phyloP scores from a whole-genome alignment of 2,113 vertebrate genomes.

The Scopus umbretta region DNA sequence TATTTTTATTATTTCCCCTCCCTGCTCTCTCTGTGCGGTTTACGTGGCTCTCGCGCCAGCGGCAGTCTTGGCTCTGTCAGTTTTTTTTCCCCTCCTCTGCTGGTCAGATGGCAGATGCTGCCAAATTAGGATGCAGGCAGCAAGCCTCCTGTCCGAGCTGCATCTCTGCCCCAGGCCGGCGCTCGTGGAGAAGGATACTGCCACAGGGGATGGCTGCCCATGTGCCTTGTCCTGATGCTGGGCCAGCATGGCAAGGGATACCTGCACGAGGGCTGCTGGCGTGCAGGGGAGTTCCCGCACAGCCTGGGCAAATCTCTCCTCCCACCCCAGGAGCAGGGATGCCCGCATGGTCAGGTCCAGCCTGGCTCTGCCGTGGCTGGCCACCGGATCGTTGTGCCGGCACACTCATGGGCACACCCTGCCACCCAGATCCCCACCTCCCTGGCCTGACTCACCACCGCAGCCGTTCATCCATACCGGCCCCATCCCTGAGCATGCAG shows the following conservation, averaged over 20 bases:
- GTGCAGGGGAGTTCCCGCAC: neutral
- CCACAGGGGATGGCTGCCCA: neutral
- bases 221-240: neutral
- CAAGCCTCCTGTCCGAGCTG: neutral
- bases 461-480: neutral
- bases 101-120: constrained; percentile 12
- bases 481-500: neutral
- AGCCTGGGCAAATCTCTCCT: neutral
- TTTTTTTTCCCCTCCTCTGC: neutral
- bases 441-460: neutral
- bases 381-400: neutral
- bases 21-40: neutral
- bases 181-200: neutral
- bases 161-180: neutral
- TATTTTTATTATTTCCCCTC: constrained; percentile 30
- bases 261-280: neutral
- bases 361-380: neutral
- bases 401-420: neutral
- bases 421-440: neutral
- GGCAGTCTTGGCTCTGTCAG: neutral
- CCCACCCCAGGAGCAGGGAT: neutral
- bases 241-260: neutral
- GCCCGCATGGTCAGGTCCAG: neutral
- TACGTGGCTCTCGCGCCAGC: neutral
- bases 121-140: constrained; percentile 29